These are phyloP conservation scores for Phymastichus coffea DNA, from an alignment of 1,140 invertebrate species.

Conservation along the genomic window DNA sequence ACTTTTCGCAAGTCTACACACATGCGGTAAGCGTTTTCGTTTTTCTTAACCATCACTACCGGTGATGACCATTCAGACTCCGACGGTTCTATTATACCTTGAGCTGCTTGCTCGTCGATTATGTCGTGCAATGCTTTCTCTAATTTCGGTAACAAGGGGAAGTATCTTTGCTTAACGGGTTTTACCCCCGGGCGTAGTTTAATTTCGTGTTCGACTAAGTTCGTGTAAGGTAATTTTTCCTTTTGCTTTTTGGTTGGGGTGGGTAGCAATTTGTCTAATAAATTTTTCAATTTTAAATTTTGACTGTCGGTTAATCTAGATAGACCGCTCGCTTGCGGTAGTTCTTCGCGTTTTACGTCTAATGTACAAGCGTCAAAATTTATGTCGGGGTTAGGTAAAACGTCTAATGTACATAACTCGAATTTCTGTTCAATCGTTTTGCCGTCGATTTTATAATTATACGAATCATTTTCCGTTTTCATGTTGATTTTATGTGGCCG, in stretches of 20 bases:
- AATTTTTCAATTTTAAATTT: no score
- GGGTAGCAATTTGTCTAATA: neutral
- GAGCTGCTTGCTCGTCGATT: neutral
- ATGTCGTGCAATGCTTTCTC: neutral
- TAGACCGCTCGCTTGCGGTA: no score
- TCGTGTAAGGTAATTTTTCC: neutral
- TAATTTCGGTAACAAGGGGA: neutral
- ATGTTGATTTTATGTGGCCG: no score
- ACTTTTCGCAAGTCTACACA: conserved; percentile 53
- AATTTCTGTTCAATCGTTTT: no score
- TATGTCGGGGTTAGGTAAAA: no score
- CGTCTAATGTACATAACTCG: no score
- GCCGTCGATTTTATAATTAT: no score
- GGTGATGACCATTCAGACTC: neutral
- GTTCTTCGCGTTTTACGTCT: no score
- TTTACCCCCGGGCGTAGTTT: neutral
- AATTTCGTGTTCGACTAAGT: conserved; percentile 19
- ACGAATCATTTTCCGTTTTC: no score
- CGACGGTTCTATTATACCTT: conserved; percentile 37
- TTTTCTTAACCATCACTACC: conserved; percentile 50
- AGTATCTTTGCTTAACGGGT: conserved; percentile 17
- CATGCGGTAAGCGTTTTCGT: conserved; percentile 47
- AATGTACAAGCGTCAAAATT: no score
- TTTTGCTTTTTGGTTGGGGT: no score
- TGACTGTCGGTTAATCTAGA: no score